A percentile compares a stretch with the other conserved stretches of the same genome.
Evolutionary conservation across 1,140 invertebrate species (phyloP).

Genomic region (Triops longicaudatus): DNA sequence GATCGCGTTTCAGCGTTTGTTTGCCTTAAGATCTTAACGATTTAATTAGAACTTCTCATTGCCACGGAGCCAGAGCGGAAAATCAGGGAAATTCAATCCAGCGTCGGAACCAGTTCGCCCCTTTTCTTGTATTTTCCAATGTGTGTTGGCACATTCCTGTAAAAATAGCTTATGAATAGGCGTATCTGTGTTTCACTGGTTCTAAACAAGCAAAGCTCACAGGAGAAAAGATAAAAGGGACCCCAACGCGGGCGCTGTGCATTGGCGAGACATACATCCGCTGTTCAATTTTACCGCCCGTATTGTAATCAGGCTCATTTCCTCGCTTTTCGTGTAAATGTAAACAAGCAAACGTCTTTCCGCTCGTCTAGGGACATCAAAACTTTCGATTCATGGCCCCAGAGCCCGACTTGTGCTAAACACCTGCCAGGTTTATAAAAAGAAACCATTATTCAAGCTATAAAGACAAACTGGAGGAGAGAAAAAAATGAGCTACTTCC

Average conservation of each 20-base stretch:
- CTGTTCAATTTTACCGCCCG: not conserved
- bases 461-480: not conserved
- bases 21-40: not conserved
- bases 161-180: not conserved
- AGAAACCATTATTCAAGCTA: not conserved
- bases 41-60: not conserved
- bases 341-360: conserved; percentile 11
- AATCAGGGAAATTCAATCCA: not conserved
- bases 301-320: conserved; percentile 15
- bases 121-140: not conserved
- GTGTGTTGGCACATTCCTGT: not conserved
- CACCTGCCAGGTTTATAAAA: not conserved
- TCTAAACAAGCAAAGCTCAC: not conserved
- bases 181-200: not conserved
- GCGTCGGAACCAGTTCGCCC: not conserved
- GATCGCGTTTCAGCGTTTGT: not conserved
- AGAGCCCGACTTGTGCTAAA: not conserved
- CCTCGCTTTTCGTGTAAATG: not conserved
- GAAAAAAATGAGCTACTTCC: not conserved
- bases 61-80: not conserved
- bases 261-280: not conserved
- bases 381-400: not conserved
- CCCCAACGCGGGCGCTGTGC: not conserved
- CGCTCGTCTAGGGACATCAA: not conserved
- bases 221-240: not conserved